Percentiles rank a stretch among this genome's conserved stretches.
These are phyloP conservation scores for Procambarus clarkii DNA, from an alignment of 1,140 invertebrate species.

Conservation along the genomic window DNA sequence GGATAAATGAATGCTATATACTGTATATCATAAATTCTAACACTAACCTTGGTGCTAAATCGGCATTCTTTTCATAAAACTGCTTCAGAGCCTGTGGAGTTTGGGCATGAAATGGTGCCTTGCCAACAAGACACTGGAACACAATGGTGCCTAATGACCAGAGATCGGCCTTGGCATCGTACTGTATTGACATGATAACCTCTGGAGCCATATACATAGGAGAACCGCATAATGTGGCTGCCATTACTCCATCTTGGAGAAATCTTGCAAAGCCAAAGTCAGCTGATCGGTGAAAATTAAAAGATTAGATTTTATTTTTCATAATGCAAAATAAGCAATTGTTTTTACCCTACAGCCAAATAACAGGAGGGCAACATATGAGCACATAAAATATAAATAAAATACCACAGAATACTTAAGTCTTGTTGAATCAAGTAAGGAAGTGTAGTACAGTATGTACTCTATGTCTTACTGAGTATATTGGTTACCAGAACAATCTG, in stretches of 20 bases:
- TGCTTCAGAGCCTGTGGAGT: conserved; percentile 98
- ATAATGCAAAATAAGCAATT: too few species aligned
- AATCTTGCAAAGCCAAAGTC: conserved; percentile 99
- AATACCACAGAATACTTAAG: too few species aligned
- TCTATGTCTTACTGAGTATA: too few species aligned
- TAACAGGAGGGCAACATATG: too few species aligned
- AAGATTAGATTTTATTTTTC: neutral
- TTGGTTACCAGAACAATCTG: too few species aligned
- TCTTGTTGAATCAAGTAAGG: too few species aligned
- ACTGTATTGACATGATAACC: conserved; percentile 99
- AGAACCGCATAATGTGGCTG: conserved; percentile 98
- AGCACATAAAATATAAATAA: too few species aligned
- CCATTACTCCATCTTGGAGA: conserved; percentile 99
- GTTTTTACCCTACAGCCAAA: too few species aligned
- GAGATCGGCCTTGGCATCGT: conserved; percentile 98
- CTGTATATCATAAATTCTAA: conserved; percentile 50
- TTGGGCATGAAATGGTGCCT: conserved; percentile 97
- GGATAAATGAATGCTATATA: neutral
- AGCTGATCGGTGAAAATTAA: conserved; percentile 80
- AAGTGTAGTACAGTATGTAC: too few species aligned
- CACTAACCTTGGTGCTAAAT: conserved; percentile 93
- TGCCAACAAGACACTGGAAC: conserved; percentile 98
- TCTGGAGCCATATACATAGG: conserved; percentile 99
- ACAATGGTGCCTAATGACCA: conserved; percentile 99
- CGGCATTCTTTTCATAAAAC: conserved; percentile 95